These are phyloP conservation scores for Rhagoletis zephyria DNA, from an alignment of 1,140 invertebrate genomes.

Conservation along the genomic window DNA sequence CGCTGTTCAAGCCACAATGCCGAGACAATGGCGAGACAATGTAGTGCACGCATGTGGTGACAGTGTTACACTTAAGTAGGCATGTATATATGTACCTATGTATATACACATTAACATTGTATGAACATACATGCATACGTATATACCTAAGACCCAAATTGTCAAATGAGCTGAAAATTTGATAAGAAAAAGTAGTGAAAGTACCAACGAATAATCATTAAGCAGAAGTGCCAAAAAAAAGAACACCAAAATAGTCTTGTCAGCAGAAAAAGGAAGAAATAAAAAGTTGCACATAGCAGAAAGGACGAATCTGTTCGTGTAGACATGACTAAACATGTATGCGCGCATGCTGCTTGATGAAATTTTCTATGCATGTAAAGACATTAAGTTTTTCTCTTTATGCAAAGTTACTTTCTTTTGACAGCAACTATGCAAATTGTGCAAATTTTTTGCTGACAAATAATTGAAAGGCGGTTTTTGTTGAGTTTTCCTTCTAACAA, in stretches of 20 bases:
- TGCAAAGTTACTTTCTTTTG: neutral
- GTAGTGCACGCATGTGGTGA: neutral
- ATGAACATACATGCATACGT: neutral
- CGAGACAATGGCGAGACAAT: neutral
- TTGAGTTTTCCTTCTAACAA: neutral
- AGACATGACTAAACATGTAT: neutral
- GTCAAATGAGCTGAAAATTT: conserved; percentile 50
- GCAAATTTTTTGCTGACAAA: conserved; percentile 29
- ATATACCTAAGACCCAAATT: neutral
- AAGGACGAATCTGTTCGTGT: conserved; percentile 3
- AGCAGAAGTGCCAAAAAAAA: conserved; percentile 3
- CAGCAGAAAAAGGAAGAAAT: neutral
- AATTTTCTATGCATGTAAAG: neutral
- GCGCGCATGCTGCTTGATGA: neutral
- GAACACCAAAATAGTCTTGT: neutral
- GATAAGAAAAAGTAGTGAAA: conserved; percentile 42
- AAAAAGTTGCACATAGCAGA: neutral
- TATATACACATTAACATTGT: neutral
- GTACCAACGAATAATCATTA: neutral
- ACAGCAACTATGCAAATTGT: neutral
- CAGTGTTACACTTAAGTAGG: neutral
- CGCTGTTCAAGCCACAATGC: neutral
- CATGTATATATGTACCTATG: neutral
- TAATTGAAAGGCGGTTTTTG: neutral
- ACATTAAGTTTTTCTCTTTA: neutral